Evolutionary conservation across 2,888 invertebrate genomes (phyloP), one percentile per base, ranked within the genome.

Genomic region (Bhutanitis thaidina): DNA sequence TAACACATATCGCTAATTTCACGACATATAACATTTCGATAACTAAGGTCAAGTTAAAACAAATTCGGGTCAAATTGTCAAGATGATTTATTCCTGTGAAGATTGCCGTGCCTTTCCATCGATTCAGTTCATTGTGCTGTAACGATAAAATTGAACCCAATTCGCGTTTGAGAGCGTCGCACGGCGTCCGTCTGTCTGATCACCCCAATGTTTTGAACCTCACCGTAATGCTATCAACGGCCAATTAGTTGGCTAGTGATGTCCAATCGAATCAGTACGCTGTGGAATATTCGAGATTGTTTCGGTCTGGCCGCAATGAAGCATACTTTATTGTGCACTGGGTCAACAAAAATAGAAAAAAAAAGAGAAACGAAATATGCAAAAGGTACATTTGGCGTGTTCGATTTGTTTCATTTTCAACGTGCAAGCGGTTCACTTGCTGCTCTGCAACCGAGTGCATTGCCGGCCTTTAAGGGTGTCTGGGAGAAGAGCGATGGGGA

Each of bases 101-200:
- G 40, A 35, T 12, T 9, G 35, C 45, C 50, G 50, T n/a, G 15
- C 15, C 12, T 34, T 39, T 43, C 44, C 45, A 41, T 37, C 43
- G 44, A 29, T 34, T 38, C 39, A 45, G 29, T 45, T 51, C 16
- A 48, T 15, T 10, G 40, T 44, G 45, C 36, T 14, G 5, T 3
- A 35, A 20, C 0, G 39, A 44, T 51, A 51, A 45, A 50, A 38
- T 14, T 27, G 34, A 15, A 29, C 43, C 38, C 43, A 44, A 12
- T 44, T 50, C 14, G n/a, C n/a, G 16, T 15, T 8, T 16, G 12
- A 25, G 12, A 13, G 56, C 52, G 54, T 55, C 49, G 52, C 48
- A 40, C 43, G 64, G 64, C 64, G 64, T 54, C 64, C 49, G 55
- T 48, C 57, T 60, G 62, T 64, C 62, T 64, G 64, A 58, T 51